Base-by-base conservation (phyloP, 2,797 vertebrate species). In the Hozukius guyotensis region DNA sequence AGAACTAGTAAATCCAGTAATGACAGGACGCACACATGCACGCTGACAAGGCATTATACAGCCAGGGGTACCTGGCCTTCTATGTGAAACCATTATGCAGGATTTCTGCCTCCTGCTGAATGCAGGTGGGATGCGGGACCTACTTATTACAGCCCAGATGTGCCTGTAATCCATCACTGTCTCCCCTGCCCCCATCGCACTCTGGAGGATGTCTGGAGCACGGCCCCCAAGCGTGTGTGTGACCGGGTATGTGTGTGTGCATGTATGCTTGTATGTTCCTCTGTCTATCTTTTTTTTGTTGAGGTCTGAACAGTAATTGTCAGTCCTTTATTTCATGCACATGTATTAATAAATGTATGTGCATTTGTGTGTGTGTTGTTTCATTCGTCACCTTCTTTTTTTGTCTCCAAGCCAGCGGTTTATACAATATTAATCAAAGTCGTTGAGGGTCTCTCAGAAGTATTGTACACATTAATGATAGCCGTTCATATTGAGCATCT, bases 111-210 rank as follows among this genome's bases (percentile, higher is more conserved):
- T 93, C 88, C 87, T 90, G 88, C 93, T 92, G 93, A 93, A 93
- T 94, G 91, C 94, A 94, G 94, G 92, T 94, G 95, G 93, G 91
- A 93, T 89, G 73, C 53, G 57, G 92, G 94, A 94, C 95, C 93
- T 95, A 94, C 94, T 95, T 96, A 95, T 94, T 92, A 94, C 90
- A 93, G 92, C 90, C 91, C 92, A 94, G 90, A 92, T 93, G 88
- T 90, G 83, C 77, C 91, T 94, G 93, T 92, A 95, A 95, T 95
- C 93, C 91, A 94, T 96, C 93, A 95, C 87, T 95, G 93, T 95
- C 94, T 90, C 86, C 85, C 75, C 87, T 82, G 84, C 87, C 87
- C 91, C 88, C 82, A 90, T 88, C 87, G 61, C 85, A 91, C 92
- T 93, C 89, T 76, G 70, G 90, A 91, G 93, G 85, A 90, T 93